Conservation (phyloP, 2,113 vertebrate species). For the Oenanthe melanoleuca region DNA sequence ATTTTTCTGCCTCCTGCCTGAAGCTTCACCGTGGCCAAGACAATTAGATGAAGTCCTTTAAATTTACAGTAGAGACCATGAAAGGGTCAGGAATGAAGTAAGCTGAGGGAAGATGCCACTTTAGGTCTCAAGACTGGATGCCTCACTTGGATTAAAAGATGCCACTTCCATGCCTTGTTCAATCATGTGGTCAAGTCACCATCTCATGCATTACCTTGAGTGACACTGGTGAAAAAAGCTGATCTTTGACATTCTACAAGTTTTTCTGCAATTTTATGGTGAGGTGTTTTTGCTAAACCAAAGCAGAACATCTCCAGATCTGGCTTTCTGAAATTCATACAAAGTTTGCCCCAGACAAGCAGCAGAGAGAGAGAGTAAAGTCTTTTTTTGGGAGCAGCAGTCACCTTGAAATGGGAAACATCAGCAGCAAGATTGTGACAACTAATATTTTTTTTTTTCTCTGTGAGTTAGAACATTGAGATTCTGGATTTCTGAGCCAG, state of each 20-base stretch:
- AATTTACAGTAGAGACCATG: background rate
- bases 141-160: background rate
- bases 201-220: background rate
- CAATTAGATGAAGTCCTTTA: background rate
- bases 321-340: accelerated
- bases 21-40: background rate
- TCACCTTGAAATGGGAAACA: background rate
- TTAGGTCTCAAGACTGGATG: background rate
- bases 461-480: background rate
- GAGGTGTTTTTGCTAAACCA: background rate
- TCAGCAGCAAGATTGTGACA: background rate
- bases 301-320: background rate
- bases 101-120: background rate
- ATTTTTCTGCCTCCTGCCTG: background rate
- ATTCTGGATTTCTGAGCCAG: background rate
- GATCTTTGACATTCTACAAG: background rate
- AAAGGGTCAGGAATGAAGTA: background rate
- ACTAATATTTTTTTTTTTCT: background rate
- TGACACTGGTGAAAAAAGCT: background rate
- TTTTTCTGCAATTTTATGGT: background rate
- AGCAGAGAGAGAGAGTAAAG: background rate
- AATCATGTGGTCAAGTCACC: background rate
- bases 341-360: background rate
- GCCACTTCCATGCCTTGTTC: background rate
- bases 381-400: background rate